These are phyloP conservation scores for Wasmannia auropunctata DNA, from an alignment of 1,140 invertebrate species.

Conservation along the genomic window DNA sequence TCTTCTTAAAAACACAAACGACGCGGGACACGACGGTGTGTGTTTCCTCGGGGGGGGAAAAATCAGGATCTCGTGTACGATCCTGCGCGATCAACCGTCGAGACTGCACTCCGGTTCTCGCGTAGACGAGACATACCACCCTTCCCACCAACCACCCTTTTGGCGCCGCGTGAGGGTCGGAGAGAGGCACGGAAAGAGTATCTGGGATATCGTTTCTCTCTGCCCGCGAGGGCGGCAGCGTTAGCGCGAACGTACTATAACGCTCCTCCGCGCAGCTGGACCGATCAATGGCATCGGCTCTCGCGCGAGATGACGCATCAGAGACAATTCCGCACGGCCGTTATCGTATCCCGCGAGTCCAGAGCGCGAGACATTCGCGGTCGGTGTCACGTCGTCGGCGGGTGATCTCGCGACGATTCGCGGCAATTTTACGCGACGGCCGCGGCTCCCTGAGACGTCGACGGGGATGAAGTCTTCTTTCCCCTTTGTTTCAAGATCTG, in stretches of 20 bases:
- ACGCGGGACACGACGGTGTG: neutral
- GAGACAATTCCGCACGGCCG: slow-evolving; percentile 30
- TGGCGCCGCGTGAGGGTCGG: neutral
- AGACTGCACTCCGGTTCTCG: neutral
- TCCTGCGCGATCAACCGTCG: neutral
- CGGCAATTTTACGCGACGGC: neutral
- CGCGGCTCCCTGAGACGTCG: neutral
- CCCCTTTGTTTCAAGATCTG: too few relatives aligned
- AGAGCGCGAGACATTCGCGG: neutral
- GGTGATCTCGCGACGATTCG: neutral
- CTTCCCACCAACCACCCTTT: neutral
- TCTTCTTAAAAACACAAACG: neutral
- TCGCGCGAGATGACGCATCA: slow-evolving; percentile 43
- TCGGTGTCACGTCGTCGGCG: neutral
- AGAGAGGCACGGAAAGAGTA: neutral
- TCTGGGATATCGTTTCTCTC: neutral
- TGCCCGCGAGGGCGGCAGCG: neutral
- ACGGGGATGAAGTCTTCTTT: neutral
- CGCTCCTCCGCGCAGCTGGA: slow-evolving; percentile 54
- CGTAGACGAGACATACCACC: slow-evolving; percentile 5
- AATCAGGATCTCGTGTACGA: slow-evolving; percentile 22
- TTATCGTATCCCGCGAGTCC: neutral
- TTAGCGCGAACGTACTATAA: slow-evolving; percentile 42
- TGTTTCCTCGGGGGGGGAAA: too few relatives aligned
- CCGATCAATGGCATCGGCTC: slow-evolving; percentile 71